A percentile compares a stretch with the other conserved stretches of the same genome.
Conservation (phyloP, 2,888 invertebrate species). For the Encarsia formosa region DNA sequence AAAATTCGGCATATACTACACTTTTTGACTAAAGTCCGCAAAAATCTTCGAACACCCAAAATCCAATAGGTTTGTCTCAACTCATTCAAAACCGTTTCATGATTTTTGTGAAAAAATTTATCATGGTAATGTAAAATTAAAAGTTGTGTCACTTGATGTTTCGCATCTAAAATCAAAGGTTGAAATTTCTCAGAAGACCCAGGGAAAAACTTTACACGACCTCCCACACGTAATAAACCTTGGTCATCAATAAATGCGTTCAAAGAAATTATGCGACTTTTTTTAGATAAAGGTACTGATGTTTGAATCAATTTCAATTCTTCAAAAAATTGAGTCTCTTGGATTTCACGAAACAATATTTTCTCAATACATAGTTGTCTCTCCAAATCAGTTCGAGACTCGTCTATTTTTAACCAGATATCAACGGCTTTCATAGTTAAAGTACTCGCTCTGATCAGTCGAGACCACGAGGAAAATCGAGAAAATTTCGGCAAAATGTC, state of each 20-base stretch:
- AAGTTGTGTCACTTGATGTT: not conserved
- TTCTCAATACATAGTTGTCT: not conserved
- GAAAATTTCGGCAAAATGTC: not conserved
- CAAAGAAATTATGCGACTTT: too few relatives aligned
- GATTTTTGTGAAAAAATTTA: not conserved
- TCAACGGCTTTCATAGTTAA: not conserved
- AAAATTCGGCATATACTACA: not conserved
- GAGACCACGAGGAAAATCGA: not conserved
- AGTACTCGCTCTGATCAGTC: not conserved
- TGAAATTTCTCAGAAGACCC: not conserved
- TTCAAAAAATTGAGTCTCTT: too few relatives aligned
- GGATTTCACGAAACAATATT: too few relatives aligned
- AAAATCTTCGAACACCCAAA: not conserved
- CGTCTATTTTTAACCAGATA: not conserved
- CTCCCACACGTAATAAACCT: not conserved
- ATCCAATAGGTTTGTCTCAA: not conserved
- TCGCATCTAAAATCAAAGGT: too few relatives aligned
- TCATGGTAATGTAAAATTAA: not conserved
- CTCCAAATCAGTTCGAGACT: not conserved
- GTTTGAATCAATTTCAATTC: too few relatives aligned
- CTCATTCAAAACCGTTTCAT: not conserved
- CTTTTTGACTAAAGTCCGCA: not conserved
- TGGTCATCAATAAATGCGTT: not conserved
- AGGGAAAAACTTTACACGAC: not conserved
- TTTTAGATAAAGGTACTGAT: too few relatives aligned